Percentiles rank a stretch among this genome's conserved stretches.
phyloP scores from a whole-genome alignment of 2,888 invertebrate species.

The Habroteleia sp. region DNA sequence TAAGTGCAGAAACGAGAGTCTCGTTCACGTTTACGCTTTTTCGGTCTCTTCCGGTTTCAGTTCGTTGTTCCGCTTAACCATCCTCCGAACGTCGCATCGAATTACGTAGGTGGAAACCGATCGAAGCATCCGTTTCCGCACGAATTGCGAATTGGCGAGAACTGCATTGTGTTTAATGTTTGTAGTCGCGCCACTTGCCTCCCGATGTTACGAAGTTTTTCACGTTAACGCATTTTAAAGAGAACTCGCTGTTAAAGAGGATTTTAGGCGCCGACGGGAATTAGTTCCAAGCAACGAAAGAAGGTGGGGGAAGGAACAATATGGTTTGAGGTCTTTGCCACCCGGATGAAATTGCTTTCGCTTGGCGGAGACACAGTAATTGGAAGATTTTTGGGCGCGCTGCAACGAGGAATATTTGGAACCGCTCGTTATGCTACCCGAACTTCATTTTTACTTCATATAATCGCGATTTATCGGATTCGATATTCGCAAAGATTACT shows the following conservation, averaged over 20 bases:
- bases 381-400: conserved; percentile 20
- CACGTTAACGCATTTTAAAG: conserved; percentile 47
- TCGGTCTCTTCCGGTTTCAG: conserved; percentile 24
- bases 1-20: conserved; percentile 61
- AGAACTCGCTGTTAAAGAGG: conserved; percentile 33
- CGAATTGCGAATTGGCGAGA: conserved; percentile 17
- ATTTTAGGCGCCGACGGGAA: conserved; percentile 31
- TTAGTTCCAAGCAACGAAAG: conserved; percentile 32
- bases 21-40: conserved; percentile 53
- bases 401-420: conserved; percentile 1
- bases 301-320: too few species aligned
- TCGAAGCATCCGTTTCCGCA: conserved; percentile 28
- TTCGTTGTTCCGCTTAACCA: conserved; percentile 13
- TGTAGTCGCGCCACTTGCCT: conserved; percentile 13
- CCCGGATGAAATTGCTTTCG: conserved; percentile 35
- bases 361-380: conserved; percentile 31
- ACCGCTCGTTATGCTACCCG: not conserved
- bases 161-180: conserved; percentile 30
- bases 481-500: not conserved
- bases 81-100: conserved; percentile 12
- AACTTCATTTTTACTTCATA: conserved; percentile 1
- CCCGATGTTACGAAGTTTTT: conserved; percentile 5
- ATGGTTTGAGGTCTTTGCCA: conserved; percentile 21
- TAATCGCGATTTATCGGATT: not conserved
- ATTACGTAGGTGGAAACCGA: conserved; percentile 50